A percentile compares a stretch with the other conserved stretches of the same genome.
Conservation (phyloP, 2,888 invertebrate species). For the Alloscopus bannaensis region DNA sequence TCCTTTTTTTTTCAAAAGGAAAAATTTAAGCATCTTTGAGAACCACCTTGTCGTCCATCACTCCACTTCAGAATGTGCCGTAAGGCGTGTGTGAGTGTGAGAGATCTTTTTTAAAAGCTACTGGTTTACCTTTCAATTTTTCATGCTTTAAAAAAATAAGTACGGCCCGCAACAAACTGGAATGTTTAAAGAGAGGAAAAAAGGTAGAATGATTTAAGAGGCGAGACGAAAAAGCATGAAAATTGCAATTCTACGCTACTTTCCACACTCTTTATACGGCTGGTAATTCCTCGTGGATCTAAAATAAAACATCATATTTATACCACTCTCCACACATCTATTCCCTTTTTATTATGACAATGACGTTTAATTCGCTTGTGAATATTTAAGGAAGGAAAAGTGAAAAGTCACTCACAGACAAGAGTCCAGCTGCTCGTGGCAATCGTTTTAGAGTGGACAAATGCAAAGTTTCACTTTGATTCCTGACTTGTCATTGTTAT, state of each 20-base stretch:
- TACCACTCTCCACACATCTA: neutral
- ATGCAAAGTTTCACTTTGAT: neutral
- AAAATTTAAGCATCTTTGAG: conserved; percentile 31
- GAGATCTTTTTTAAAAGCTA: neutral
- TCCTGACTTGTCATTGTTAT: too few relatives aligned
- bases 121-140: conserved; percentile 6
- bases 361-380: neutral
- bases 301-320: too few relatives aligned
- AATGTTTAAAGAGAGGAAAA: too few relatives aligned
- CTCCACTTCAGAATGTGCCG: neutral
- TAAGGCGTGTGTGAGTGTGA: conserved; percentile 7
- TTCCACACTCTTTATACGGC: too few relatives aligned
- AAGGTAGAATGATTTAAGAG: too few relatives aligned
- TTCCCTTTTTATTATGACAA: conserved; percentile 1
- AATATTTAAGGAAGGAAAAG: neutral
- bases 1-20: neutral
- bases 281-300: too few relatives aligned
- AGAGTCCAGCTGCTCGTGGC: too few relatives aligned
- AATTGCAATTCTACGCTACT: conserved; percentile 62
- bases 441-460: neutral
- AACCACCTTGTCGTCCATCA: conserved; percentile 8
- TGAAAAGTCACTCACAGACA: too few relatives aligned
- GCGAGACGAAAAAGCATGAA: conserved; percentile 54
- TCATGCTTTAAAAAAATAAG: too few relatives aligned
- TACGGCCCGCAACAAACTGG: too few relatives aligned